Percentiles rank a stretch among this genome's conserved stretches.
phyloP scores from a whole-genome alignment of 2,797 vertebrate genomes.

The Muscicapa comitata region DNA sequence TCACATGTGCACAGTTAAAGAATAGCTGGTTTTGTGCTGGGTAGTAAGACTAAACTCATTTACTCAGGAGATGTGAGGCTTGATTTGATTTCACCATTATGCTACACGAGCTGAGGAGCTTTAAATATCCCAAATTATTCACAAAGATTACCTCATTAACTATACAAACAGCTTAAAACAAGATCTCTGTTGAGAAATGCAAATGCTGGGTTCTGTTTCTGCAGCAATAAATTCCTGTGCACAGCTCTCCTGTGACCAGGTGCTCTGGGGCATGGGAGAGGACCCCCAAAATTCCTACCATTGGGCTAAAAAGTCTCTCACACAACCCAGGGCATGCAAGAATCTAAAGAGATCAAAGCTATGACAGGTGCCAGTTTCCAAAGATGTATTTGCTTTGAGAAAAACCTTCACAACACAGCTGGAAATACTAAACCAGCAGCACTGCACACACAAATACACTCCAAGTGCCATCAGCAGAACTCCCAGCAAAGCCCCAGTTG shows the following conservation, averaged over 20 bases:
- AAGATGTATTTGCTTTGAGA: background rate
- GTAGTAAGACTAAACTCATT: background rate
- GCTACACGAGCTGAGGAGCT: background rate
- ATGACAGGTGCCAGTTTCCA: background rate
- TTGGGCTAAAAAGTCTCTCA: background rate
- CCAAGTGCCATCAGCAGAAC: background rate
- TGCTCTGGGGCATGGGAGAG: background rate
- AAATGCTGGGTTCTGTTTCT: background rate
- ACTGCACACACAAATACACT: rapidly evolving
- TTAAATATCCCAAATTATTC: slow-evolving; percentile 54
- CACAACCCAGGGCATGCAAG: background rate
- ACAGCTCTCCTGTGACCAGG: background rate
- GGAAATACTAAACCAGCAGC: background rate
- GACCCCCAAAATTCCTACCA: background rate
- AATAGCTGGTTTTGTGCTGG: background rate
- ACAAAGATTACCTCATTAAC: slow-evolving; percentile 37
- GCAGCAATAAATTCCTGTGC: background rate
- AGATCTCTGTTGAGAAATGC: background rate
- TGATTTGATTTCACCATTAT: slow-evolving; percentile 45
- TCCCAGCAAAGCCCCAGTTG: background rate
- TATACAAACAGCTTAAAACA: background rate
- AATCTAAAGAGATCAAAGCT: background rate
- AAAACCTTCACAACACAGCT: background rate
- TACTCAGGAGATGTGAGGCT: background rate
- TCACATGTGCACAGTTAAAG: background rate